Conservation (phyloP, 2,113 vertebrate genomes). For the Erythrocercus mccallii region DNA sequence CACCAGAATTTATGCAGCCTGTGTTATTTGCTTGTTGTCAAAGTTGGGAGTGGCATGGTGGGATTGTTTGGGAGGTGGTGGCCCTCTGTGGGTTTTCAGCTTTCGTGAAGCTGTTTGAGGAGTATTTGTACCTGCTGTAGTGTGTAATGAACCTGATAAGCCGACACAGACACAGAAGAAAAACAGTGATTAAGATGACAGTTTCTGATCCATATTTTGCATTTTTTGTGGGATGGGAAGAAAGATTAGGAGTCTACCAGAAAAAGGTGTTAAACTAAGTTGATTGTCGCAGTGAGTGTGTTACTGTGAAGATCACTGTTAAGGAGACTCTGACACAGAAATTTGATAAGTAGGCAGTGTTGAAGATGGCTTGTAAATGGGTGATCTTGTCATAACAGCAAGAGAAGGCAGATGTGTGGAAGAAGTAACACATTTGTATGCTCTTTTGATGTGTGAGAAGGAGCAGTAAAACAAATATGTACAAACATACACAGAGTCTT, state of each 20-base stretch:
- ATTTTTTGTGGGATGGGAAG: background rate
- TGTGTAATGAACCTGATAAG: background rate
- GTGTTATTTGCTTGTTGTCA: background rate
- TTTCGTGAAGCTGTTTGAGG: background rate
- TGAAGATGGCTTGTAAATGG: background rate
- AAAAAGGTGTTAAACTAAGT: background rate
- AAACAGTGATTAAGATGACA: background rate
- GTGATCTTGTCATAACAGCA: background rate
- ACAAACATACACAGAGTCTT: background rate
- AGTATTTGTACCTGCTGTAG: background rate
- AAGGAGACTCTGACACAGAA: background rate
- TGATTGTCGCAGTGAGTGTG: background rate
- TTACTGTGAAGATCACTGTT: background rate
- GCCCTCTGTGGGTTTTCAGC: background rate
- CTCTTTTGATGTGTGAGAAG: background rate
- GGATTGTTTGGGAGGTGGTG: background rate
- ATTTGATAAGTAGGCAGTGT: background rate
- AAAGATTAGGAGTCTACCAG: background rate
- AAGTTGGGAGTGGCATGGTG: background rate
- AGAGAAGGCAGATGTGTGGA: background rate
- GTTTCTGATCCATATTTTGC: background rate
- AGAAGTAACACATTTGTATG: background rate
- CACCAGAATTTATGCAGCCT: background rate
- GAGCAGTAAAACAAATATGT: background rate
- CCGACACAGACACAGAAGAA: background rate